These are phyloP conservation scores for Dermolepida albohirtum DNA, from an alignment of 2,888 invertebrate genomes.

Conservation along the genomic window DNA sequence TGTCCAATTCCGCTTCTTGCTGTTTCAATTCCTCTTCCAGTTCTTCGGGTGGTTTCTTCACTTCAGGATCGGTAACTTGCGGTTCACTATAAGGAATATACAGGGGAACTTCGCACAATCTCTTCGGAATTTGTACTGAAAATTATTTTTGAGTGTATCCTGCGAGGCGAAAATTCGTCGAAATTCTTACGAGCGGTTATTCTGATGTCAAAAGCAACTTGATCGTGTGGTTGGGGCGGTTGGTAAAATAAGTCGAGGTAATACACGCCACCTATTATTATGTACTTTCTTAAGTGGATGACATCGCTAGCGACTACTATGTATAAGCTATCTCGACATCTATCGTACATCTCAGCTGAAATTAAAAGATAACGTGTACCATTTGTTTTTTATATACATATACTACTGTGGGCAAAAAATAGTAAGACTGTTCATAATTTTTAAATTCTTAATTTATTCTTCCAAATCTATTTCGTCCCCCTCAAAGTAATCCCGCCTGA, in stretches of 20 bases:
- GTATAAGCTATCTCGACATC: constrained; percentile 60
- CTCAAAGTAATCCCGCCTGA: no score
- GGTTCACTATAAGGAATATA: constrained; percentile 77
- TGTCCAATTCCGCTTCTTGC: constrained; percentile 79
- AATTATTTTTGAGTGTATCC: not conserved
- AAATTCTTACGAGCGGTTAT: constrained; percentile 69
- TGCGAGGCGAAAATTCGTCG: not conserved
- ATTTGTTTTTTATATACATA: no score
- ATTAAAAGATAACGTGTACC: constrained; percentile 48
- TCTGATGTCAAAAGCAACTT: constrained; percentile 65
- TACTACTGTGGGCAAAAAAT: no score
- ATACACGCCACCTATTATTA: constrained; percentile 81
- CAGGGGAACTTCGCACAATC: constrained; percentile 72
- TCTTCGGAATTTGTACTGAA: constrained; percentile 72
- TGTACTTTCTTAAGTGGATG: constrained; percentile 80
- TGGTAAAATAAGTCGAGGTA: constrained; percentile 79
- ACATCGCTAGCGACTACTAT: constrained; percentile 69
- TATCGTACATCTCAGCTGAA: constrained; percentile 66
- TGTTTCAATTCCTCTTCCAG: constrained; percentile 83
- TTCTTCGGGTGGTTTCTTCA: constrained; percentile 80
- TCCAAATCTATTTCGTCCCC: no score
- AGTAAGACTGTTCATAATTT: no score
- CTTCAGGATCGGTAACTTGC: constrained; percentile 72
- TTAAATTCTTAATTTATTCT: no score
- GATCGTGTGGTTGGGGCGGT: constrained; percentile 80